Base-by-base conservation (phyloP, 2,113 vertebrate genomes). In the Cebidichthys violaceus region DNA sequence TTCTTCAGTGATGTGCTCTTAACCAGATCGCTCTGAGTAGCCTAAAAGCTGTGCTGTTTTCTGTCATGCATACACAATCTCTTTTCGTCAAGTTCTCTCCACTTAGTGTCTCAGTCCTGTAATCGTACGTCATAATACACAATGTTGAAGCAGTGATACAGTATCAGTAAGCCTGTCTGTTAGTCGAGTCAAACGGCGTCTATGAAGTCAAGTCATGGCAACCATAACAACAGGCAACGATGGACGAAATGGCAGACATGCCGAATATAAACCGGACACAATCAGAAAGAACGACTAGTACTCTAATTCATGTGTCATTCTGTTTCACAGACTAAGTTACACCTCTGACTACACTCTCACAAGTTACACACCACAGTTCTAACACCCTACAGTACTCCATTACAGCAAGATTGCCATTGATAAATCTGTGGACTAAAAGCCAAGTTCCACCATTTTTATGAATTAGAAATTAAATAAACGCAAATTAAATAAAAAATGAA, bases 1-100 rank as follows among this genome's bases (percentile, higher is more conserved):
- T 90, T 93, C 92, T 90, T 93, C 77, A 91, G 86, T 91, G 87
- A 91, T 94, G 94, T 95, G 94, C 94, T 94, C 93, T 93, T 93
- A 83, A 92, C 82, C 90, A 78, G 68, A 86, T 91, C 85, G 70
- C 77, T 93, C 88, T 79, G 86, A 90, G 86, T 88, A 75, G 68
- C 84, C 84, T 87, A 84, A 82, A 89, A 91, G 88, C 91, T 93
- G 92, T 92, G 92, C 92, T 92, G 75, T 92, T 89, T 79, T 93
- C 78, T 90, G 65, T 92, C 92, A 93, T 92, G 92, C 91, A 90
- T 88, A 88, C 92, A 90, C 69, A 90, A 85, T 82, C 89, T 77
- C 75, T 66, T 77, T 64, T 64, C 55, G 54, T 60, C 39, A 14
- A 27, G 2, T 45, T 18, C 37, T 54, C 54, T 77, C 43, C 59